Evolutionary conservation across 2,888 invertebrate genomes (phyloP).

Genomic region (Spodoptera littoralis): DNA sequence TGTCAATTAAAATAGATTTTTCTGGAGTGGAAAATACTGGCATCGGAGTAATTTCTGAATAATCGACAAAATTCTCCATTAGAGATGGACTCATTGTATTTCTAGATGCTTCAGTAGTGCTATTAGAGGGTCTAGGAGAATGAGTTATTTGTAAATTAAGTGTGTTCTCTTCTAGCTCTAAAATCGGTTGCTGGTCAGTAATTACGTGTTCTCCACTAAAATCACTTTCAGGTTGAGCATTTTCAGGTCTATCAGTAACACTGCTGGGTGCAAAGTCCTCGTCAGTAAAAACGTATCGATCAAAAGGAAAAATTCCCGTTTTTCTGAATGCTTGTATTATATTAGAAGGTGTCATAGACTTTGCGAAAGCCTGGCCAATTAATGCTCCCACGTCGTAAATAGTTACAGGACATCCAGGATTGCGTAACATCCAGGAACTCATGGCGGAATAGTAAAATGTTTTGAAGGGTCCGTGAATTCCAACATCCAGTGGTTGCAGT

Average conservation of each 20-base stretch:
- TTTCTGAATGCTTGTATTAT: neutral
- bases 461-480: constrained; percentile 1
- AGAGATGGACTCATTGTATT: no score
- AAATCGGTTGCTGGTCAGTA: neutral
- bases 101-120: no score
- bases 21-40: no score
- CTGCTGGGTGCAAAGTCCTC: constrained; percentile 3
- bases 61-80: no score
- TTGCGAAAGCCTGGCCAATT: constrained; percentile 1
- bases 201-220: neutral
- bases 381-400: constrained; percentile 7
- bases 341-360: constrained; percentile 2
- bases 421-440: neutral
- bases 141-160: neutral
- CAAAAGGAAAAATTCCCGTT: neutral
- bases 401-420: neutral
- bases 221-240: neutral
- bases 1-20: no score
- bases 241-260: constrained; percentile 6
- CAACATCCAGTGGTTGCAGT: neutral
- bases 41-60: no score
- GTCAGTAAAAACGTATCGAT: neutral
- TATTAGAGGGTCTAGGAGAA: neutral
- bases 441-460: neutral
- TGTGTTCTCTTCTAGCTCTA: neutral